Percentiles rank a stretch among this genome's conserved stretches.
Evolutionary conservation across 2,113 vertebrate species (phyloP).

Genomic region (Redunca redunca): DNA sequence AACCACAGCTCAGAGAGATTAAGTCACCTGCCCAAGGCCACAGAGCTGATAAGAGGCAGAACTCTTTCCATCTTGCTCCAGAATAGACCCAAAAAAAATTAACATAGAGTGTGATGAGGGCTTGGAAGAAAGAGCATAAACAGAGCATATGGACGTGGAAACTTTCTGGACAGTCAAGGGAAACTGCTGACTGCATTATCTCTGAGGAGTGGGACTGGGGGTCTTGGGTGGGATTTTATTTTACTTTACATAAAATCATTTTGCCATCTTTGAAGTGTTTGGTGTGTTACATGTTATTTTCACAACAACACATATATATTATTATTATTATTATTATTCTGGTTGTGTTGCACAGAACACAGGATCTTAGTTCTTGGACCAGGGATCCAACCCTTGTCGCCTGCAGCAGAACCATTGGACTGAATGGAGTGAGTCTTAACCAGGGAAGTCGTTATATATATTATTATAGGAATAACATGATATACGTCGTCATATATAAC

Average conservation of each 20-base stretch:
- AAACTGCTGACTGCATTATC: neutral
- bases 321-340: neutral
- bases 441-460: neutral
- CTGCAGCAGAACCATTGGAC: neutral
- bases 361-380: neutral
- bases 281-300: neutral
- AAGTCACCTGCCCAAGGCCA: neutral
- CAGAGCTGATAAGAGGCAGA: neutral
- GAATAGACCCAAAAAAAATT: neutral
- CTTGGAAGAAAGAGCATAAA: neutral
- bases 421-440: neutral
- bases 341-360: neutral
- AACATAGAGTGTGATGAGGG: neutral
- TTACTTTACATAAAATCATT: neutral
- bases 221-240: neutral
- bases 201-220: neutral
- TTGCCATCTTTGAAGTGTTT: neutral
- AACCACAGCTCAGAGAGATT: neutral
- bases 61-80: neutral
- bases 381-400: neutral
- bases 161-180: neutral
- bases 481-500: neutral
- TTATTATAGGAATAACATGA: neutral
- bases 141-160: accelerated
- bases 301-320: neutral